These are phyloP conservation scores for Eristalis arbustorum DNA, from an alignment of 2,888 invertebrate genomes.

Conservation along the genomic window DNA sequence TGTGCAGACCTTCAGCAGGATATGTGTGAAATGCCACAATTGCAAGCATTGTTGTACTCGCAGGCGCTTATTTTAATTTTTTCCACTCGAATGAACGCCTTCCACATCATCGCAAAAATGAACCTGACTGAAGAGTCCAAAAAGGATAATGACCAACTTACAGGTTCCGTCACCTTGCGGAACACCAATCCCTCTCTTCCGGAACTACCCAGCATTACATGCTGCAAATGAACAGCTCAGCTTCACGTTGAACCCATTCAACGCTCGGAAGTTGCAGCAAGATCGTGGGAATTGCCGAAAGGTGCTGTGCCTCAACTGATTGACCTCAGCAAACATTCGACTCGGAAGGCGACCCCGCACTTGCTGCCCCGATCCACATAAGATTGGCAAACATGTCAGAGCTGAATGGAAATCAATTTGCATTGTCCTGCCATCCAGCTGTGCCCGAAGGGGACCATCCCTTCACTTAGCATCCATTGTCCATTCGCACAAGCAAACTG, in stretches of 20 bases:
- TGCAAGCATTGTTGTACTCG: no score
- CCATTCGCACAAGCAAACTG: slow-evolving; percentile 7
- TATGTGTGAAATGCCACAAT: no score
- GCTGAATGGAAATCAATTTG: neutral
- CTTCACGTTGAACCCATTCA: neutral
- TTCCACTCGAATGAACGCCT: no score
- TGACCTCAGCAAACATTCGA: neutral
- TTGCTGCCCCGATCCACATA: neutral
- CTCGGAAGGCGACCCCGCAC: neutral
- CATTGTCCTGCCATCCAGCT: neutral
- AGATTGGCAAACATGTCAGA: neutral
- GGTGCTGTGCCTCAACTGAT: neutral
- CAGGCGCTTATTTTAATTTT: no score
- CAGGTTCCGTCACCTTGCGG: no score
- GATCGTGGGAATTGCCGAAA: neutral
- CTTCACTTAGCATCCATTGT: neutral
- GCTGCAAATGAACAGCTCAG: no score
- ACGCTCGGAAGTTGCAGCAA: neutral
- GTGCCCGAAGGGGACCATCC: neutral
- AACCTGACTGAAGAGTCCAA: no score
- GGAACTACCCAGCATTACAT: no score
- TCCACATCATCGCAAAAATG: no score
- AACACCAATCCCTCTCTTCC: no score
- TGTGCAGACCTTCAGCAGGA: no score
- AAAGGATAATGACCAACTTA: no score